Percentiles rank a stretch among this genome's conserved stretches.
Evolutionary conservation across 2,797 vertebrate species (phyloP).

Genomic region (Harpagifer antarcticus): DNA sequence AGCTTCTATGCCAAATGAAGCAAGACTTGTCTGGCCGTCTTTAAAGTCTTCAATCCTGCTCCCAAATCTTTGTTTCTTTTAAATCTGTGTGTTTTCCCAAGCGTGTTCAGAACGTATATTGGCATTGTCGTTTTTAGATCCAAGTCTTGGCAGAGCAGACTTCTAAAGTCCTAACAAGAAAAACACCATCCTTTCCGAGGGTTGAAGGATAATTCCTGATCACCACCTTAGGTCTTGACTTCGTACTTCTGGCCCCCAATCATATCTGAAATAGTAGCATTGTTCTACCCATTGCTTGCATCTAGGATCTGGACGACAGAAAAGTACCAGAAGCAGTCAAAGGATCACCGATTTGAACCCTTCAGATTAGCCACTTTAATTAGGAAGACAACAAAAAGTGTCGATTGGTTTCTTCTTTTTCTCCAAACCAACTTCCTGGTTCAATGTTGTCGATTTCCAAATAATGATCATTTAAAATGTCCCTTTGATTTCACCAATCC

Average conservation of each 20-base stretch:
- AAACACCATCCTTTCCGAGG: not conserved
- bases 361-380: not conserved
- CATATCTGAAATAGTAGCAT: not conserved
- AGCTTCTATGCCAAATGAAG: conserved; percentile 18
- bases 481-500: too few relatives aligned
- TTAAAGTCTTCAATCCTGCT: conserved; percentile 29
- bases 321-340: not conserved
- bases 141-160: not conserved
- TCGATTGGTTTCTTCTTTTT: not conserved
- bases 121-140: conserved; percentile 15
- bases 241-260: not conserved
- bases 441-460: not conserved
- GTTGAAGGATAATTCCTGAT: not conserved
- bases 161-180: not conserved
- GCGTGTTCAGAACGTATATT: not conserved
- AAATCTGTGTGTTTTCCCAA: not conserved
- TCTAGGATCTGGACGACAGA: not conserved
- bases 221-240: not conserved
- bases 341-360: not conserved
- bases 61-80: conserved; percentile 17
- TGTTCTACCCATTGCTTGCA: not conserved
- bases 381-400: not conserved
- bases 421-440: not conserved
- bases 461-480: too few relatives aligned
- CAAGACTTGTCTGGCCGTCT: conserved; percentile 9